Evolutionary conservation across 2,888 invertebrate genomes (phyloP).

Genomic region (Lathronympha strigana): DNA sequence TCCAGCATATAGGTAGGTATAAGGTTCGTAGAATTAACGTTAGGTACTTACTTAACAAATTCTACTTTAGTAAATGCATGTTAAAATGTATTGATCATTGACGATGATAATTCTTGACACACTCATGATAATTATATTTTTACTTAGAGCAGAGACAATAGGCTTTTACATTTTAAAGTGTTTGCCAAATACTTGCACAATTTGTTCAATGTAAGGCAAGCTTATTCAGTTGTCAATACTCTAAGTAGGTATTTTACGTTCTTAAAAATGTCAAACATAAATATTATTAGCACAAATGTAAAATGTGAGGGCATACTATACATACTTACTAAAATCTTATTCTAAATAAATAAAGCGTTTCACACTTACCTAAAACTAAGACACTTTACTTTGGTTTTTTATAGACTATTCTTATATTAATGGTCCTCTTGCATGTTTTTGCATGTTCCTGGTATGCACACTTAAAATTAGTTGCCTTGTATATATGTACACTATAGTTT

Average conservation of each 20-base stretch:
- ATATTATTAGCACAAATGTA: constrained; percentile 16
- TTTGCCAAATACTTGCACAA: no score
- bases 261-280: background rate
- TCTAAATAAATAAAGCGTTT: constrained; percentile 81
- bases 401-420: constrained; percentile 63
- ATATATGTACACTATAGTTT: constrained; percentile 33
- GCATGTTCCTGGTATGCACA: constrained; percentile 16
- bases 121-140: background rate
- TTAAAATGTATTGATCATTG: background rate
- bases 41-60: no score
- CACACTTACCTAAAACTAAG: constrained; percentile 77
- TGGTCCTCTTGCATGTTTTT: constrained; percentile 22
- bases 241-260: background rate
- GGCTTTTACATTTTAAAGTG: no score
- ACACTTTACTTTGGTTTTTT: constrained; percentile 81
- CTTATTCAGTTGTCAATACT: no score
- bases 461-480: constrained; percentile 22
- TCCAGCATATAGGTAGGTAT: no score
- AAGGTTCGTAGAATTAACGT: no score
- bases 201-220: no score
- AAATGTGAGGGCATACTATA: constrained; percentile 6
- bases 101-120: background rate
- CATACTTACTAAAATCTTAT: constrained; percentile 45
- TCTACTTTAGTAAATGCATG: no score
- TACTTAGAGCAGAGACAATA: no score